Percentiles rank a stretch among this genome's conserved stretches.
Conservation (phyloP, 2,888 invertebrate genomes). For the Ectemnius lituratus region DNA sequence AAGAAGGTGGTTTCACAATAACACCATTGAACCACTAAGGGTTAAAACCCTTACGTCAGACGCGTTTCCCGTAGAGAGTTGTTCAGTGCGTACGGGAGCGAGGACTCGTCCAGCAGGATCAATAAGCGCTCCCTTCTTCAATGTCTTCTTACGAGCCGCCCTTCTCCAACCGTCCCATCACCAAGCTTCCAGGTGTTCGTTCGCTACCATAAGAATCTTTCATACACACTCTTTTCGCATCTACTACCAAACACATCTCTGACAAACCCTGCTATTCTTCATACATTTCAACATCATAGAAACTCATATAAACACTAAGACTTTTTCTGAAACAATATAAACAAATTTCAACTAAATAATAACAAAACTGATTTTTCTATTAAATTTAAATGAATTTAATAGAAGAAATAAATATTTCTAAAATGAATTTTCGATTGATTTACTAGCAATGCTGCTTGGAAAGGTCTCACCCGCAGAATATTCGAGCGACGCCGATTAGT, state of each 20-base stretch:
- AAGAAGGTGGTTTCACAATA: too few species aligned
- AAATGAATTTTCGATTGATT: background rate
- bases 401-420: background rate
- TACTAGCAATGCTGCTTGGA: background rate
- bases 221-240: background rate
- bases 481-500: background rate
- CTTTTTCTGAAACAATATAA: too few species aligned
- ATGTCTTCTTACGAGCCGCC: conserved; percentile 56
- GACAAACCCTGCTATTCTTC: too few species aligned
- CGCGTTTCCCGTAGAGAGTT: too few species aligned
- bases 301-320: too few species aligned
- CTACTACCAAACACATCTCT: too few species aligned
- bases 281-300: too few species aligned
- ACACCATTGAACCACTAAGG: too few species aligned
- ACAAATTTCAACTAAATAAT: too few species aligned
- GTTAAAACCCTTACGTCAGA: too few species aligned
- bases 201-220: background rate
- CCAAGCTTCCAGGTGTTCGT: conserved; percentile 34
- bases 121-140: conserved; percentile 64
- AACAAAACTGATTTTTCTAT: too few species aligned
- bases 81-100: conserved; percentile 21
- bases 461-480: background rate
- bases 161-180: conserved; percentile 30
- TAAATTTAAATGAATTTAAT: background rate
- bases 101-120: conserved; percentile 59